Percentiles rank a stretch among this genome's conserved stretches.
phyloP scores from a whole-genome alignment of 2,888 invertebrate genomes.

The Drosophila stalkeri region DNA sequence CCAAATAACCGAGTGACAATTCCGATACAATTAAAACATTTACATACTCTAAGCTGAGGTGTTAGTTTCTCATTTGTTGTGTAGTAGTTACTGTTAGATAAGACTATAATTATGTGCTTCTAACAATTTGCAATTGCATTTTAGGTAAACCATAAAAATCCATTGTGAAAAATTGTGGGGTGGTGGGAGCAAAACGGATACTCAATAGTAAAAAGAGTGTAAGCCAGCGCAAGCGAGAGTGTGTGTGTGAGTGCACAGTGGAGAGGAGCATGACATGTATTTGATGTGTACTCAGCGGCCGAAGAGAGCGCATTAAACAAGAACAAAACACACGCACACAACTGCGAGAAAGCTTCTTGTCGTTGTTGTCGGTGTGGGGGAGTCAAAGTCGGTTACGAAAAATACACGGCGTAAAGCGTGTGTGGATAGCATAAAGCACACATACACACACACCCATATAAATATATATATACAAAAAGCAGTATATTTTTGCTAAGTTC shows the following conservation, averaged over 20 bases:
- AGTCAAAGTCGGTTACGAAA: conserved; percentile 56
- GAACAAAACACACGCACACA: conserved; percentile 57
- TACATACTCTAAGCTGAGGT: conserved; percentile 12
- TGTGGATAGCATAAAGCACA: conserved; percentile 26
- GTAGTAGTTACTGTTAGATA: conserved; percentile 14
- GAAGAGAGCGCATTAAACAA: conserved; percentile 69
- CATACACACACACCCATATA: conserved; percentile 1
- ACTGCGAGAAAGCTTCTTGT: conserved; percentile 30
- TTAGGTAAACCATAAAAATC: conserved; percentile 76
- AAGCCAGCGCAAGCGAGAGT: conserved; percentile 52
- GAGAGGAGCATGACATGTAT: conserved; percentile 63
- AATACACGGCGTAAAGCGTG: conserved; percentile 49
- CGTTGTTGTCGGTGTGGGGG: conserved; percentile 44
- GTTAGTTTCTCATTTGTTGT: conserved; percentile 19
- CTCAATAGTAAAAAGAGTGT: conserved; percentile 73
- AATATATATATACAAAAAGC: conserved; percentile 10
- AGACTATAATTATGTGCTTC: conserved; percentile 7
- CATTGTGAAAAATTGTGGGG: conserved; percentile 81
- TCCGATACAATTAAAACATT: conserved; percentile 36
- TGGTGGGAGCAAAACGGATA: conserved; percentile 81
- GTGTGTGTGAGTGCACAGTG: conserved; percentile 52
- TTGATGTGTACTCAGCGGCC: conserved; percentile 70
- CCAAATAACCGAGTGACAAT: conserved; percentile 28
- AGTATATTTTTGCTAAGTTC: conserved; percentile 34
- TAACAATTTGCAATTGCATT: conserved; percentile 59